These are phyloP conservation scores for Pseudomugil tenellus DNA, from an alignment of 2,797 vertebrate genomes.

Conservation along the genomic window DNA sequence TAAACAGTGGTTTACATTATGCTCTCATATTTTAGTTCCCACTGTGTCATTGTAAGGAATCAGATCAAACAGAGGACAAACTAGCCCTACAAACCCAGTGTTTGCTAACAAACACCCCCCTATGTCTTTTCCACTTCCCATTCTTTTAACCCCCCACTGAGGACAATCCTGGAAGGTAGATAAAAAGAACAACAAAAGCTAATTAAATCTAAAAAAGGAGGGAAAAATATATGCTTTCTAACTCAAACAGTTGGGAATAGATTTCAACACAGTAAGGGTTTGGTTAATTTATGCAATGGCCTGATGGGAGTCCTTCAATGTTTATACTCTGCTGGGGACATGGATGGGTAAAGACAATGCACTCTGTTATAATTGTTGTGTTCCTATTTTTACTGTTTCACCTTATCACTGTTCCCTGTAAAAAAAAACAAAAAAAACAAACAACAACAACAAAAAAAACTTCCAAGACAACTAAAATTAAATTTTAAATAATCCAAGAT, in stretches of 20 bases:
- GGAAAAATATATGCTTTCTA: constrained; percentile 74
- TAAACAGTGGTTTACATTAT: constrained; percentile 73
- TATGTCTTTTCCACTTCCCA: constrained; percentile 80
- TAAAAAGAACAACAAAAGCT: constrained; percentile 84
- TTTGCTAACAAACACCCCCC: constrained; percentile 70
- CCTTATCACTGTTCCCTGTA: constrained; percentile 56
- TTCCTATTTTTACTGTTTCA: constrained; percentile 53
- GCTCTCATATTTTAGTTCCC: constrained; percentile 82
- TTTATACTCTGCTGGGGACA: constrained; percentile 71
- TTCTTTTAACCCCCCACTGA: constrained; percentile 84
- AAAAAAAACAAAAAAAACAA: constrained; percentile 63
- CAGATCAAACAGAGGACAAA: constrained; percentile 80
- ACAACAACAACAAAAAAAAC: too few species aligned
- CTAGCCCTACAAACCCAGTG: constrained; percentile 70
- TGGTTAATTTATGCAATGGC: constrained; percentile 77
- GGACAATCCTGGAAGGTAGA: constrained; percentile 85
- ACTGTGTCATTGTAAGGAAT: constrained; percentile 80
- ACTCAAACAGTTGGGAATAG: constrained; percentile 83
- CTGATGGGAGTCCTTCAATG: constrained; percentile 79
- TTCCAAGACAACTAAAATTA: constrained; percentile 47
- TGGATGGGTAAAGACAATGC: constrained; percentile 64
- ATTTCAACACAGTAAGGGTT: constrained; percentile 82
- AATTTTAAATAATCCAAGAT: constrained; percentile 61
- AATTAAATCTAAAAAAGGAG: constrained; percentile 84
- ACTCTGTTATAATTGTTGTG: constrained; percentile 58